These are phyloP conservation scores for Rattus norvegicus DNA, from an alignment of 2,113 vertebrate species.

Conservation along the genomic window GRCr8 NC_086021.1:80595501-80596000, in stretches of 20 bases:
- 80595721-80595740: neutral
- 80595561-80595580: neutral
- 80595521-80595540: rapidly evolving
- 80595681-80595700: neutral
- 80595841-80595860: slow-evolving; percentile 22
- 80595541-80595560: neutral
- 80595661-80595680: neutral
- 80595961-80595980: slow-evolving; percentile 47
- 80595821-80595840: neutral
- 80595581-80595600: neutral
- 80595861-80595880: slow-evolving; percentile 31
- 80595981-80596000: neutral
- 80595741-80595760: neutral
- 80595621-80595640: slow-evolving; percentile 33
- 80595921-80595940: slow-evolving; percentile 42
- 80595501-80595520: neutral
- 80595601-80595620: neutral
- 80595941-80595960: neutral
- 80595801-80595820: neutral
- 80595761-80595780: neutral
- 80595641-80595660: slow-evolving; percentile 18
- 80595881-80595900: neutral
- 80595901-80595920: slow-evolving; percentile 51
- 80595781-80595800: neutral
- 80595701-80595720: neutral